Percentiles rank a stretch among this genome's conserved stretches.
Conservation (phyloP, 2,888 invertebrate genomes). For the Argyresthia goedartella region DNA sequence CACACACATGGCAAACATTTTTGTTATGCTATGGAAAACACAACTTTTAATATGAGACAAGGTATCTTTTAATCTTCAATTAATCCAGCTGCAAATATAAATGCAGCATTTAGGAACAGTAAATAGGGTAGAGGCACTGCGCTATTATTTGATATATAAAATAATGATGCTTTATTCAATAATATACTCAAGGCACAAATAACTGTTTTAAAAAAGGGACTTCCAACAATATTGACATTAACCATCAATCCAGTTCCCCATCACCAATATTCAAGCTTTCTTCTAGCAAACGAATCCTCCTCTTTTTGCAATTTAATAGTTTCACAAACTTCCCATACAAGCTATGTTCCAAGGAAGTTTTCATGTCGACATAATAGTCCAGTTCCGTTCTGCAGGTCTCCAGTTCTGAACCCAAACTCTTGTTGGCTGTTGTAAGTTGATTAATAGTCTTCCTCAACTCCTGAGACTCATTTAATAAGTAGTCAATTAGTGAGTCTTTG, state of each 20-base stretch:
- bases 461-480: slow-evolving; percentile 32
- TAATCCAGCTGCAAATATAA: too few species aligned
- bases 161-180: too few species aligned
- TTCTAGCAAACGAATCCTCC: slow-evolving; percentile 40
- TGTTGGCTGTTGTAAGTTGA: slow-evolving; percentile 16
- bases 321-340: slow-evolving; percentile 49
- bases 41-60: too few species aligned
- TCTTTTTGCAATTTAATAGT: slow-evolving; percentile 47
- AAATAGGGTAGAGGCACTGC: too few species aligned
- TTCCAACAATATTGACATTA: too few species aligned
- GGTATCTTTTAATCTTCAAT: too few species aligned
- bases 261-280: slow-evolving; percentile 20
- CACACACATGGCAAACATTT: too few species aligned
- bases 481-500: slow-evolving; percentile 33
- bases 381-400: slow-evolving; percentile 31
- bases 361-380: slow-evolving; percentile 31
- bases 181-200: too few species aligned
- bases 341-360: slow-evolving; percentile 30
- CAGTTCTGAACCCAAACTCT: slow-evolving; percentile 22
- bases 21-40: too few species aligned
- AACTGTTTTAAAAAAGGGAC: too few species aligned
- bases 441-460: slow-evolving; percentile 20
- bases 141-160: too few species aligned
- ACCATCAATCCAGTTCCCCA: background rate
- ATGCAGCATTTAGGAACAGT: too few species aligned